phyloP scores from a whole-genome alignment of 2,888 invertebrate species.

The Torymus aiolomorphi region DNA sequence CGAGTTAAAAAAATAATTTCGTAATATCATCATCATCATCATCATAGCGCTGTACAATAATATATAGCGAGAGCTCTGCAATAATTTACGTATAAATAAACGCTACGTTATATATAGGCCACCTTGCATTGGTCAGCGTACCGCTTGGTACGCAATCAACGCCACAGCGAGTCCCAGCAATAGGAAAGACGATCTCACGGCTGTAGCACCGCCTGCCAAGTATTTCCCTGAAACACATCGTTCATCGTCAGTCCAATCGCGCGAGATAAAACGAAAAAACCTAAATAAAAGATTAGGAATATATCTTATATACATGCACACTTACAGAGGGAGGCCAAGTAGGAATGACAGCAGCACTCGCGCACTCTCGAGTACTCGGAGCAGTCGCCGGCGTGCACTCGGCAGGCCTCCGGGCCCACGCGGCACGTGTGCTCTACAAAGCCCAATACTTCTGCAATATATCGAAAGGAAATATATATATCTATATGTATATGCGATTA shows the following conservation, averaged over 20 bases:
- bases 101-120: neutral
- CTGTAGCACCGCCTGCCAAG: conserved; percentile 65
- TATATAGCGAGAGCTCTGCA: no score
- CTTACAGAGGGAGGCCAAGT: conserved; percentile 80
- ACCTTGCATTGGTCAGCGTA: conserved; percentile 36
- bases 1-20: conserved; percentile 10
- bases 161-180: conserved; percentile 11
- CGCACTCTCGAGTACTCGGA: conserved; percentile 80
- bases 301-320: neutral
- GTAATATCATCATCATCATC: neutral
- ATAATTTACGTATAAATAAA: neutral
- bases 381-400: conserved; percentile 80
- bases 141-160: neutral
- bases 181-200: neutral
- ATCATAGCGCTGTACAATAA: neutral
- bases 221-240: conserved; percentile 68
- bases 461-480: no score
- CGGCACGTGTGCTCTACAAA: conserved; percentile 84
- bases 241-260: no score
- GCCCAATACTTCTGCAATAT: conserved; percentile 80
- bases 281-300: conserved; percentile 13
- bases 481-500: no score
- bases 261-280: no score
- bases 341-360: conserved; percentile 82
- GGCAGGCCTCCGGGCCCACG: conserved; percentile 80